A percentile compares a stretch with the other conserved stretches of the same genome.
Evolutionary conservation across 2,797 vertebrate genomes (phyloP).

Genomic region (Pangasius djambal): DNA sequence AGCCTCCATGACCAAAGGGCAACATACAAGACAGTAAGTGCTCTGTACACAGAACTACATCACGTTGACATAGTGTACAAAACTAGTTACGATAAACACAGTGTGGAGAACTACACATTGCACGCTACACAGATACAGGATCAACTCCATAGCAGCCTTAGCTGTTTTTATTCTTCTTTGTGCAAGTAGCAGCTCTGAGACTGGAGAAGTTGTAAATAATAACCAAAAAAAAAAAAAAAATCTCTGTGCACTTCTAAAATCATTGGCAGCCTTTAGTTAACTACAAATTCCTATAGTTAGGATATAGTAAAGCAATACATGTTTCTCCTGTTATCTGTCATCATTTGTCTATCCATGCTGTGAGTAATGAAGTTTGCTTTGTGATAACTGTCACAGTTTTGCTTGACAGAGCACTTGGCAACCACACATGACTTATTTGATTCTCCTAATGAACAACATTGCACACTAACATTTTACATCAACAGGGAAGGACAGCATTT

Average conservation of each 20-base stretch:
- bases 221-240: background rate
- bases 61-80: background rate
- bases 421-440: background rate
- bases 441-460: background rate
- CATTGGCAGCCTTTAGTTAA: background rate
- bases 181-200: background rate
- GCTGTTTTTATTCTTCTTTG: background rate
- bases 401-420: background rate
- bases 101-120: background rate
- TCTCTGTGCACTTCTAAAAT: background rate
- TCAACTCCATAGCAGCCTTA: background rate
- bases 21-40: slow-evolving; percentile 3
- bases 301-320: background rate
- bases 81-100: background rate
- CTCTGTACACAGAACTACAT: slow-evolving; percentile 1
- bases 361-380: background rate
- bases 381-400: background rate
- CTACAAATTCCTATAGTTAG: background rate
- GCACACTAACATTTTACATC: slow-evolving; percentile 17
- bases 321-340: background rate
- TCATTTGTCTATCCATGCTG: background rate
- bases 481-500: slow-evolving; percentile 2
- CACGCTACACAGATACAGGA: background rate
- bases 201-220: background rate
- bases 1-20: background rate